These are phyloP conservation scores for Eubasilissa splendida DNA, from an alignment of 2,888 invertebrate species.

Conservation along the genomic window DNA sequence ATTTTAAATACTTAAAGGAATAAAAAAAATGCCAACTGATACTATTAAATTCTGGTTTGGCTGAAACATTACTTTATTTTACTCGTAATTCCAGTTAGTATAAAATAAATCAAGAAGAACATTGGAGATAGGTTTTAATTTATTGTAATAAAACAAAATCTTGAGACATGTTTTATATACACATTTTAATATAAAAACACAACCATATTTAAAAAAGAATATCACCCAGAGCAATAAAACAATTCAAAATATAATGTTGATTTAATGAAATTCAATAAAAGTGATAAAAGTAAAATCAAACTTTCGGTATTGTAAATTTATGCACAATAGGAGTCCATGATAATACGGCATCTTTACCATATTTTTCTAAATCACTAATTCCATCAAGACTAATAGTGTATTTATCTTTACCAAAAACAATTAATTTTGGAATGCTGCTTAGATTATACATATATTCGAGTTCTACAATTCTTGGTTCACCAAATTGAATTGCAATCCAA, in stretches of 20 bases:
- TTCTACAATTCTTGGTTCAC: constrained; percentile 1
- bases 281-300: not conserved
- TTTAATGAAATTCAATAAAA: not conserved
- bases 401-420: constrained; percentile 26
- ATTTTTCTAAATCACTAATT: constrained; percentile 19
- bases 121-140: too few species aligned
- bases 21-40: too few species aligned
- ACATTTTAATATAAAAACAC: too few species aligned
- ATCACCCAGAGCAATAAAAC: too few species aligned
- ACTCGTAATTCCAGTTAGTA: too few species aligned
- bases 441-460: not conserved
- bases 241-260: not conserved
- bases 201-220: too few species aligned
- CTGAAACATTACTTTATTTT: too few species aligned
- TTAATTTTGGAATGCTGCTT: constrained; percentile 22
- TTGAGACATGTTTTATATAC: too few species aligned
- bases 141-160: too few species aligned
- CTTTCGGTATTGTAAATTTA: constrained; percentile 23
- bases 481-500: constrained; percentile 30
- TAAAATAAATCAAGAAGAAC: too few species aligned
- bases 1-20: too few species aligned
- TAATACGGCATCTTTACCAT: constrained; percentile 32
- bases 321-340: constrained; percentile 16
- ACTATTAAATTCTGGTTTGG: too few species aligned
- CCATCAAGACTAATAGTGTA: constrained; percentile 27